Percentiles rank a stretch among this genome's conserved stretches.
These are phyloP conservation scores for Cirrhinus molitorella DNA, from an alignment of 2,797 vertebrate species.

Conservation along the genomic window DNA sequence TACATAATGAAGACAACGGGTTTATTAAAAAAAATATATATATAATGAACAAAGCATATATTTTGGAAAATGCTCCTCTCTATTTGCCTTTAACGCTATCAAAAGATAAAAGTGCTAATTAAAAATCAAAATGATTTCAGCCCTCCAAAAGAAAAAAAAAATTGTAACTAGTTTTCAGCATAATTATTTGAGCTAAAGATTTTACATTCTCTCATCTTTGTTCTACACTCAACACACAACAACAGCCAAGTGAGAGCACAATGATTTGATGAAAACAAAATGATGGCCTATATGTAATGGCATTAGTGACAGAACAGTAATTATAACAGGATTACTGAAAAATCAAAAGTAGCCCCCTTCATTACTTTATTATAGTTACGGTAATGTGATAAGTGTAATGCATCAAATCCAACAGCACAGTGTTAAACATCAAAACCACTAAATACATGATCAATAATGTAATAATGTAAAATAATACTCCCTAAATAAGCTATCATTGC, in stretches of 20 bases:
- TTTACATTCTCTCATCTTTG: background rate
- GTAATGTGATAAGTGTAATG: background rate
- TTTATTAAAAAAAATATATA: too few relatives aligned
- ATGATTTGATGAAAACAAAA: conserved; percentile 15
- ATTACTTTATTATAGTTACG: conserved; percentile 6
- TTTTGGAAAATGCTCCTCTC: background rate
- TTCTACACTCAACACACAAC: background rate
- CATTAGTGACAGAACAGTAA: conserved; percentile 1
- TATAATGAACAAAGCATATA: too few relatives aligned
- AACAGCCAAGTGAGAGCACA: background rate
- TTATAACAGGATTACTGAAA: conserved; percentile 1
- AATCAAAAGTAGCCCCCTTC: background rate
- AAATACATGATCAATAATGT: too few relatives aligned
- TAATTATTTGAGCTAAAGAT: background rate
- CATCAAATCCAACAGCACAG: background rate
- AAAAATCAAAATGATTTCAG: background rate
- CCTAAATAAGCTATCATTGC: background rate
- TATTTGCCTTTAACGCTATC: background rate
- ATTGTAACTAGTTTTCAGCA: background rate
- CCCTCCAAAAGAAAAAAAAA: too few relatives aligned
- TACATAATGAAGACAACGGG: too few relatives aligned
- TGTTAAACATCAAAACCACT: background rate
- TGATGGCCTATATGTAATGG: background rate
- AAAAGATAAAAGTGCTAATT: background rate
- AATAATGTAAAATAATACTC: background rate